A percentile compares a stretch with the other conserved stretches of the same genome.
phyloP scores from a whole-genome alignment of 2,113 vertebrate species.

The Pangasianodon gigas region DNA sequence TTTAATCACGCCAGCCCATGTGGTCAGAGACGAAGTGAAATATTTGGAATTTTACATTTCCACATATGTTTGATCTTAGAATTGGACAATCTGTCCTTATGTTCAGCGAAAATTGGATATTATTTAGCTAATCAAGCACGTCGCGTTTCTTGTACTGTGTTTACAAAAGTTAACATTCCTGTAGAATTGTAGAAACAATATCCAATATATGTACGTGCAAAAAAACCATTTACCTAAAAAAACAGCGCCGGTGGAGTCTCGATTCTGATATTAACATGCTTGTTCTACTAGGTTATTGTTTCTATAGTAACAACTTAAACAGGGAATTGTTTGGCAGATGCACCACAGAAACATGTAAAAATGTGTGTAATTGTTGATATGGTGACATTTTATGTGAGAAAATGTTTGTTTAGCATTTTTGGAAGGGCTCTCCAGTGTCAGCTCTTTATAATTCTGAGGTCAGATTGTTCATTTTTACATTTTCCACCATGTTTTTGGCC shows the following conservation, averaged over 20 bases:
- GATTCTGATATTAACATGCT: not conserved
- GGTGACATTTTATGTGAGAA: not conserved
- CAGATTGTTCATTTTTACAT: not conserved
- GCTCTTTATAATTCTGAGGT: not conserved
- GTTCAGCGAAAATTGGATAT: slow-evolving; percentile 6
- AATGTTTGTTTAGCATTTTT: not conserved
- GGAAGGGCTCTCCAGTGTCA: not conserved
- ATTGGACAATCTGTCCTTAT: slow-evolving; percentile 6
- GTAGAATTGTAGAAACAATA: not conserved
- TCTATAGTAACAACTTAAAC: not conserved
- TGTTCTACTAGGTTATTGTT: not conserved
- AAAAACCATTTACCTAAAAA: not conserved
- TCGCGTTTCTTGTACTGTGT: not conserved
- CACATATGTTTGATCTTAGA: slow-evolving; percentile 36
- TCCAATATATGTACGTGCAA: not conserved
- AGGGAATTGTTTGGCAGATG: not conserved
- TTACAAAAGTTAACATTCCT: not conserved
- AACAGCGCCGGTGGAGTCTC: not conserved
- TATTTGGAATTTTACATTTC: slow-evolving; percentile 39
- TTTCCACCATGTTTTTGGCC: not conserved
- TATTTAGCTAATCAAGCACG: slow-evolving; percentile 1
- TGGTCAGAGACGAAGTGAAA: slow-evolving; percentile 30
- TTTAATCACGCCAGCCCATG: slow-evolving; percentile 31
- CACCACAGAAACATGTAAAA: not conserved
- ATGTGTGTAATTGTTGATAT: not conserved